Percentiles rank a stretch among this genome's conserved stretches.
These are phyloP conservation scores for Acleris sparsana DNA, from an alignment of 2,888 invertebrate species.

Conservation along the genomic window DNA sequence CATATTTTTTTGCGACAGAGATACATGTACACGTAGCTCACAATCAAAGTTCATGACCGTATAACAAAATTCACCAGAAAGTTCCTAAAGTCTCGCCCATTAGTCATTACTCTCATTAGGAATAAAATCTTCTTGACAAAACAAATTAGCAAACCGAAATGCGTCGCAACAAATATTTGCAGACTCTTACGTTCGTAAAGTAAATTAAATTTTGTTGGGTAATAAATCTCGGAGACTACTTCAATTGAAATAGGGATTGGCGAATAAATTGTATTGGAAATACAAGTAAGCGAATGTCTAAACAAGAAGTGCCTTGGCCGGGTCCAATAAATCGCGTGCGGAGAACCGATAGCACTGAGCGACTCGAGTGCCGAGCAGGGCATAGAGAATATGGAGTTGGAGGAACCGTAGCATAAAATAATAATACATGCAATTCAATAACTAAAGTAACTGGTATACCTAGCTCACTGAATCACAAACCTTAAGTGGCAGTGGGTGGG, in stretches of 20 bases:
- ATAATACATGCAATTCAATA: not conserved
- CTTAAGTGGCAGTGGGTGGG: no score
- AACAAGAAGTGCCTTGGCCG: slow-evolving; percentile 23
- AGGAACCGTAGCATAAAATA: not conserved
- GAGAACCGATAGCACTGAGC: slow-evolving; percentile 15
- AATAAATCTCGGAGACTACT: slow-evolving; percentile 20
- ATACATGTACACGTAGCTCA: no score
- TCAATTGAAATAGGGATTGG: slow-evolving; percentile 18
- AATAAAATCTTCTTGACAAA: no score
- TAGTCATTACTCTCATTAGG: no score
- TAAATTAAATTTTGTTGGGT: slow-evolving; percentile 18
- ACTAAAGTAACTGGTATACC: no score
- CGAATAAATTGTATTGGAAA: slow-evolving; percentile 23
- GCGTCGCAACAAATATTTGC: slow-evolving; percentile 11
- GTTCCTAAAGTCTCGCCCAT: no score
- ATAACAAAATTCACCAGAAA: no score
- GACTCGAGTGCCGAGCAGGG: slow-evolving; percentile 2
- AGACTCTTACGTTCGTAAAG: slow-evolving; percentile 5
- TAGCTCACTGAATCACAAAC: no score
- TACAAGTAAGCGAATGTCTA: slow-evolving; percentile 17
- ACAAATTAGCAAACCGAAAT: slow-evolving; percentile 9
- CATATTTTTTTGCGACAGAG: no score
- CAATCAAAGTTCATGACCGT: no score
- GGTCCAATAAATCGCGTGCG: slow-evolving; percentile 25
- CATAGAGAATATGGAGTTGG: not conserved